A percentile compares a stretch with the other conserved stretches of the same genome.
Conservation (phyloP, 2,113 vertebrate species). For the Nematolebias whitei region DNA sequence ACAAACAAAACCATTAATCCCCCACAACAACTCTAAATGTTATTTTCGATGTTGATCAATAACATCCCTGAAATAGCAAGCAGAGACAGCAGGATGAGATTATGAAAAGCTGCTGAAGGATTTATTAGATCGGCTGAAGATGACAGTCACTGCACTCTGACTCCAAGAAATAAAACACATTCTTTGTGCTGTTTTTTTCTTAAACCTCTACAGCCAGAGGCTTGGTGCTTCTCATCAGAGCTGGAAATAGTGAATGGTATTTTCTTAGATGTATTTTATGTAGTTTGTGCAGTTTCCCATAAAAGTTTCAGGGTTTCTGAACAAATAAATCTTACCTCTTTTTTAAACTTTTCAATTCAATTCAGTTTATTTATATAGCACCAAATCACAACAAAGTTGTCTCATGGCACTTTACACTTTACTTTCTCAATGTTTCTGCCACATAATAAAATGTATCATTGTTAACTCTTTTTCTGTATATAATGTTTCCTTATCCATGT, state of each 20-base stretch:
- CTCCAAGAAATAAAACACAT: constrained; percentile 5
- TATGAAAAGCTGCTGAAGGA: constrained; percentile 8
- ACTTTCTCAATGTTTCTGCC: neutral
- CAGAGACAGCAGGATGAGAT: constrained; percentile 23
- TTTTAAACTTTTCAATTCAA: neutral
- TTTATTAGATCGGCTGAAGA: constrained; percentile 22
- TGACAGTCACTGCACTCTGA: neutral
- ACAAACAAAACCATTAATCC: constrained; percentile 42
- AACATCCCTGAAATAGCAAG: constrained; percentile 34
- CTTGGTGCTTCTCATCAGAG: neutral
- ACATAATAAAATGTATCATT: neutral
- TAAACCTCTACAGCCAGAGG: neutral
- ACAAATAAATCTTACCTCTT: neutral
- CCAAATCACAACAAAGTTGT: too few relatives aligned
- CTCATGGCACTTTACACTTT: neutral
- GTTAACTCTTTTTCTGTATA: neutral
- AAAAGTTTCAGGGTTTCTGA: neutral
- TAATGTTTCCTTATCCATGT: neutral
- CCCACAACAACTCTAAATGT: constrained; percentile 38
- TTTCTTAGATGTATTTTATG: constrained; percentile 14
- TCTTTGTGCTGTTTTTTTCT: constrained; percentile 1
- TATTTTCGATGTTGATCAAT: constrained; percentile 52
- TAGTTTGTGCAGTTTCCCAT: constrained; percentile 8
- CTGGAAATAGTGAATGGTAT: constrained; percentile 5
- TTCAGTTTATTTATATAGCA: too few relatives aligned